These are phyloP conservation scores for Mayetiola destructor DNA, from an alignment of 2,888 invertebrate genomes.

Conservation along the genomic window DNA sequence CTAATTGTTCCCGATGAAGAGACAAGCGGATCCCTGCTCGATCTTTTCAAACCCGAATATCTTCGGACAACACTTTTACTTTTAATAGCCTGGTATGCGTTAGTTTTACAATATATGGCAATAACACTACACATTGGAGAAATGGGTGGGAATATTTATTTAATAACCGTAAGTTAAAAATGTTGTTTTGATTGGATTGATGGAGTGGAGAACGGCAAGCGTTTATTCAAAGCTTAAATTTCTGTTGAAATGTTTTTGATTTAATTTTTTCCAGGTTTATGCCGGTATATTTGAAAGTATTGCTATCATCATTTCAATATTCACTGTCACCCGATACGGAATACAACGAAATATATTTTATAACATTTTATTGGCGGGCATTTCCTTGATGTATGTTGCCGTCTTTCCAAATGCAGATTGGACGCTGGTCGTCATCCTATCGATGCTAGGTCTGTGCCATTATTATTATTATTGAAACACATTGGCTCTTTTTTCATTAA, in stretches of 20 bases:
- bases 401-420: neutral
- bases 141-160: conserved; percentile 56
- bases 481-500: neutral
- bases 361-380: neutral
- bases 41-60: conserved; percentile 50
- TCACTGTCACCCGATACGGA: neutral
- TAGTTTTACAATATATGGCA: conserved; percentile 65
- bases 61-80: conserved; percentile 52
- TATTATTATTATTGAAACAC: neutral
- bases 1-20: conserved; percentile 36
- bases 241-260: neutral
- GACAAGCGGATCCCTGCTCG: conserved; percentile 41
- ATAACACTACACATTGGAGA: conserved; percentile 60
- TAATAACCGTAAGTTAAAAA: conserved; percentile 45
- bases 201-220: neutral
- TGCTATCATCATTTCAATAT: neutral
- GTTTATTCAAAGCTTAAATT: neutral
- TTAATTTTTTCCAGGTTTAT: neutral
- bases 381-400: neutral
- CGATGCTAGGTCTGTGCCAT: neutral
- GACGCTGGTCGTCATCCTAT: neutral
- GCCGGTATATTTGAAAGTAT: neutral
- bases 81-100: conserved; percentile 56
- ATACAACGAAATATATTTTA: conserved; percentile 2
- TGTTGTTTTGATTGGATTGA: neutral